Base-by-base conservation (phyloP, 1,140 invertebrate species). In the Argopecten irradians region DNA sequence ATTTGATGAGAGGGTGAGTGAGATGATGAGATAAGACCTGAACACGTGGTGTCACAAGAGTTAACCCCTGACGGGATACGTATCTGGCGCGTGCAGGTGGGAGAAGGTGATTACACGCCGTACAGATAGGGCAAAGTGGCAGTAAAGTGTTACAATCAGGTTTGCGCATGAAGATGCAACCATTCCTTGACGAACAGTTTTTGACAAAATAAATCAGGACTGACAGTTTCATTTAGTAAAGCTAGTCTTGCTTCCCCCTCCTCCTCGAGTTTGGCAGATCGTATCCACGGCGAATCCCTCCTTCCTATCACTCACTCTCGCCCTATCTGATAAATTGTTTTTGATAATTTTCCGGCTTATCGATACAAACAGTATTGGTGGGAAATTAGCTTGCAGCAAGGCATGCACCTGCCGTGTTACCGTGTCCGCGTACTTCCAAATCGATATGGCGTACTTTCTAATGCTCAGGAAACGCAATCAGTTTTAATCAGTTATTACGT, bases 291-390 rank as follows among this genome's bases (percentile, higher is more conserved):
- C 3, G 43, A 46, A 46, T 46, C 55, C 55, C 55, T 5, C 55
- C 55, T 71, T n/a, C n/a, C 55, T 71, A 71, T 71, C 55, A 71
- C 55, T 71, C 55, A 71, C 55, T 71, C 55, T 71, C 55, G 36
- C 36, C 8, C 55, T 71, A 71, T 71, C 55, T 71, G 55, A 71
- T 71, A 71, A 71, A 71, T 71, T 71, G 55, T 71, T 71, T 71
- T 71, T 71, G 55, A 71, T 71, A 71, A 71, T 71, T 71, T 71
- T 71, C 55, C 16, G 55, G 55, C 55, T 71, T 71, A 71, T 71
- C 55, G 28, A 71, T 71, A 71, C 55, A 71, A 71, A 71, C 55
- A 71, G 55, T 71, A 71, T 71, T 71, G 55, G 55, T 71, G 28
- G 55, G 55, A 71, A 71, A 71, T 71, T 71, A 71, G 55, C 55